Base-by-base conservation (phyloP, 2,888 invertebrate species). In the Timandra comae region DNA sequence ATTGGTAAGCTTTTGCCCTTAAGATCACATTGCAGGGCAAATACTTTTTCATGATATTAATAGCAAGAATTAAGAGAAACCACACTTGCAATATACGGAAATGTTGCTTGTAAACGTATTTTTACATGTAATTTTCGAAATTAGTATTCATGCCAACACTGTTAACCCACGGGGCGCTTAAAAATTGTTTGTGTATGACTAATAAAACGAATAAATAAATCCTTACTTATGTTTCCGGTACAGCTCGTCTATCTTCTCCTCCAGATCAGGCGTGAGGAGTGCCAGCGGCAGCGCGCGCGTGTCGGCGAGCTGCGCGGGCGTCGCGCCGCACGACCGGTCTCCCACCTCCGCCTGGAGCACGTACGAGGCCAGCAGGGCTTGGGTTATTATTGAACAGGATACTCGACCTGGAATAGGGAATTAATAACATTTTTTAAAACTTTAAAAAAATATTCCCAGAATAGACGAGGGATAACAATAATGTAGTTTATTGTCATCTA, bases 341-440 rank as follows among this genome's bases (percentile, higher is more conserved):
- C 99, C 99, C 48, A 97, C 86, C 80, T 98, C 98, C 0, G 98
- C 95, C 74, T 99, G 99, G 34, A 96, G 95, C 40, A 88, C 72
- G 68, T 89, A 90, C 0, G 97, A 96, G 3, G 96, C 96, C 29
- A 99, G 88, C 30, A 99, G 88, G 1, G 98, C 98, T 69, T 98
- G 95, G 2, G 98, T 99, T 20, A 97, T 96, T 64, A 94, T 94
- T 0, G 98, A 98, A 72, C 98, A 98, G n/a, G 96, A 95, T 50
- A 99, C 87, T 34, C 98, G 96, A 43, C 88, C 92, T 84, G 61
- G 12, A 49, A 48, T 1, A 6, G 3, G 16, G 16, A 16, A 16
- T n/a, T n/a, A n/a, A n/a, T n/a, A n/a, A n/a, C n/a, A n/a, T n/a
- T n/a, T n/a, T n/a, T n/a, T n/a, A n/a, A n/a, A n/a, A n/a, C n/a